Conservation (phyloP, 2,888 invertebrate genomes). For the Tetrapedia diversipes region DNA sequence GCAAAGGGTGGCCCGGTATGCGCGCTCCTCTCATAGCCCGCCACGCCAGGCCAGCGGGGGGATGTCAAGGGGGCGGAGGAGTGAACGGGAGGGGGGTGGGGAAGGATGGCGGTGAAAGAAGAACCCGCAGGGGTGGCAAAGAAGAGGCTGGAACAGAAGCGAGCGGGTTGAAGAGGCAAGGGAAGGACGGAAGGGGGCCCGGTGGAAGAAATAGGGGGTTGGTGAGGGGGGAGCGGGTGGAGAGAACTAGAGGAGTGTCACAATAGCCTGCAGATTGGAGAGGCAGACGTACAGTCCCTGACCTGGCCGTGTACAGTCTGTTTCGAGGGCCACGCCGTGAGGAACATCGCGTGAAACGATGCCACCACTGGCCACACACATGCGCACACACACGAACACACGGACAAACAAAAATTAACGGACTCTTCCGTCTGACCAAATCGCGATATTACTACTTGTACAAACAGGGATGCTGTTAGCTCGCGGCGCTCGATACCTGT, state of each 20-base stretch:
- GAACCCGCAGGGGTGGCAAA: conserved; percentile 57
- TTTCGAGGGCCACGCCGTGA: conserved; percentile 43
- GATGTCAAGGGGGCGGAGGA: neutral
- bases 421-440: conserved; percentile 73
- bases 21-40: conserved; percentile 46
- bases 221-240: conserved; percentile 41
- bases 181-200: conserved; percentile 42
- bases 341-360: conserved; percentile 53
- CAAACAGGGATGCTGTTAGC: conserved; percentile 77
- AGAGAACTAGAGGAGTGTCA: conserved; percentile 73
- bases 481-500: too few relatives aligned
- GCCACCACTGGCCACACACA: conserved; percentile 21
- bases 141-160: conserved; percentile 52
- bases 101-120: conserved; percentile 43
- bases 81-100: conserved; percentile 9
- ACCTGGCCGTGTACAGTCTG: conserved; percentile 73
- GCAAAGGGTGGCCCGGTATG: conserved; percentile 56
- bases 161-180: conserved; percentile 33
- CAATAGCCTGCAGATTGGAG: conserved; percentile 80
- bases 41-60: conserved; percentile 16
- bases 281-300: conserved; percentile 79
- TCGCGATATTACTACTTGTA: conserved; percentile 78
- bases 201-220: conserved; percentile 49
- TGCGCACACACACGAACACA: too few relatives aligned
- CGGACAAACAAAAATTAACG: too few relatives aligned